A percentile compares a stretch with the other conserved stretches of the same genome.
These are phyloP conservation scores for Rugalucina vietnamica DNA, from an alignment of 2,888 invertebrate genomes.

Conservation along the genomic window DNA sequence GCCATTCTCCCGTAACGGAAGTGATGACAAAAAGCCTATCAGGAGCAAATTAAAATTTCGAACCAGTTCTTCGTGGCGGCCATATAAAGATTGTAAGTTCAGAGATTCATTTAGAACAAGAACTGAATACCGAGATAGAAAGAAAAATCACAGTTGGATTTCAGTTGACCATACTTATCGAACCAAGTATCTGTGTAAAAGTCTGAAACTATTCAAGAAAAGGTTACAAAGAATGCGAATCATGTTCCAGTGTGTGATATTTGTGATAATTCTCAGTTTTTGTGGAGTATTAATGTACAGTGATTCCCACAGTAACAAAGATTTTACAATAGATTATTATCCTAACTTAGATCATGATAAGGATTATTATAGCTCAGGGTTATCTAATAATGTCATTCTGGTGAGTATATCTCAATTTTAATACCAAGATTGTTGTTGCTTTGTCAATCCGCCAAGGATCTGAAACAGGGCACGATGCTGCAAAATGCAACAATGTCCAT, in stretches of 20 bases:
- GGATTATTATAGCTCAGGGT: neutral
- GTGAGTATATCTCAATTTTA: too few species aligned
- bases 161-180: neutral
- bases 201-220: neutral
- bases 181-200: neutral
- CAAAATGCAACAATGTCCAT: too few species aligned
- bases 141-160: neutral
- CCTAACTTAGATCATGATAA: neutral
- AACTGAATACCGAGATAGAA: neutral
- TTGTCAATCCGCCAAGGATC: too few species aligned
- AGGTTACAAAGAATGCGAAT: neutral
- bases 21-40: neutral
- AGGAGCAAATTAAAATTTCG: neutral
- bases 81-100: neutral
- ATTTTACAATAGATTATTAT: neutral
- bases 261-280: neutral
- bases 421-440: too few species aligned
- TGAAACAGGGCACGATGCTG: too few species aligned
- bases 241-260: neutral
- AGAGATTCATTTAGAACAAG: neutral
- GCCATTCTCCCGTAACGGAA: neutral
- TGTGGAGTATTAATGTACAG: conserved; percentile 9
- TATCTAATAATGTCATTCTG: neutral
- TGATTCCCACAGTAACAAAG: neutral
- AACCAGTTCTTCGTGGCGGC: neutral